These are phyloP conservation scores for Cliona cf. orientalis DNA, from an alignment of 37 sponge, comb jelly and placozoan species.

Conservation along the genomic window DNA sequence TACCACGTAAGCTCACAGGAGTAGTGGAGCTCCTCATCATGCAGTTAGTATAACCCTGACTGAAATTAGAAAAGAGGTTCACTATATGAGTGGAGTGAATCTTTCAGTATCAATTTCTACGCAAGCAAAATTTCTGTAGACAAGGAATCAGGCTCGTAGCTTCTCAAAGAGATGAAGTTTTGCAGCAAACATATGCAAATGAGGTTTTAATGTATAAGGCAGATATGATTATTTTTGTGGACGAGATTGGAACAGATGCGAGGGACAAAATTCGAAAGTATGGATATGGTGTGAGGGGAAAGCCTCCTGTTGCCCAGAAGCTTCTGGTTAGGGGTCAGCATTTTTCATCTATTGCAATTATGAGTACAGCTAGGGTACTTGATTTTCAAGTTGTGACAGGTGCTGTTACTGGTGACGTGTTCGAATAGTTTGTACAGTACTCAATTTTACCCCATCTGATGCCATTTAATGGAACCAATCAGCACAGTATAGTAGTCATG, in stretches of 20 bases:
- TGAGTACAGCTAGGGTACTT: not conserved
- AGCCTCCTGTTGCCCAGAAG: not conserved
- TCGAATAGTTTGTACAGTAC: not conserved
- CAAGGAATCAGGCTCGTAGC: not conserved
- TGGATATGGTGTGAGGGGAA: slow-evolving; percentile 1
- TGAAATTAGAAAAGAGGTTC: not conserved
- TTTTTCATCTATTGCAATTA: not conserved
- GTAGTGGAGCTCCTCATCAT: not conserved
- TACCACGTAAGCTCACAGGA: not conserved
- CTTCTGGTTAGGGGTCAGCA: not conserved
- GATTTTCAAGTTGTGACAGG: not conserved
- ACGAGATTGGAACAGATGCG: not conserved
- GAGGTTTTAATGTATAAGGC: not conserved
- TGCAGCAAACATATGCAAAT: not conserved
- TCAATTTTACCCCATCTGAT: not conserved
- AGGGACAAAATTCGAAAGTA: not conserved
- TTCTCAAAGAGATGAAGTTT: not conserved
- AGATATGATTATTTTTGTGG: not conserved
- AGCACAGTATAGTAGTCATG: not conserved
- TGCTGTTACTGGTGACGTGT: not conserved
- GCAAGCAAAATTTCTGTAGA: not conserved
- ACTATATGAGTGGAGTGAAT: not conserved
- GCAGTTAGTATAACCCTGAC: not conserved
- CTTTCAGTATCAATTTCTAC: not conserved
- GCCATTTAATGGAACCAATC: slow-evolving; percentile 3